These are phyloP conservation scores for Sericinus montela DNA, from an alignment of 2,888 invertebrate species.

Conservation along the genomic window DNA sequence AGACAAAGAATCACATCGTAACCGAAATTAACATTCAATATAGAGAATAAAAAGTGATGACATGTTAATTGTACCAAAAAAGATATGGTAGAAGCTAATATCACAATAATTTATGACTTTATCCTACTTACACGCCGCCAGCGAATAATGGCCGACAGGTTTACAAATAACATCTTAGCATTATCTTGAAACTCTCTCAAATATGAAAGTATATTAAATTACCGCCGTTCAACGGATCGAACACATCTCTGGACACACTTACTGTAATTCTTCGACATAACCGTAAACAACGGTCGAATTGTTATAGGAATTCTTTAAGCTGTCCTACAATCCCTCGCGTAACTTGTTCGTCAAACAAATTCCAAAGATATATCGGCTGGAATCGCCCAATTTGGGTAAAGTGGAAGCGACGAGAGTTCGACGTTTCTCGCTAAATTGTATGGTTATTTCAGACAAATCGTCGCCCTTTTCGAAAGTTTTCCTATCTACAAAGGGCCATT, in stretches of 20 bases:
- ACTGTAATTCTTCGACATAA: constrained; percentile 56
- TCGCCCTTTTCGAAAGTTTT: constrained; percentile 61
- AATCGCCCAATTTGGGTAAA: constrained; percentile 74
- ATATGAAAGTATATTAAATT: constrained; percentile 44
- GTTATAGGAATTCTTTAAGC: constrained; percentile 64
- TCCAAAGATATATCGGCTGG: constrained; percentile 67
- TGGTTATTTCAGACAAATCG: constrained; percentile 76
- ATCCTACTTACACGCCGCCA: constrained; percentile 17
- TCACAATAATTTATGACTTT: constrained; percentile 12
- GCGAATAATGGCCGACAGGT: constrained; percentile 26
- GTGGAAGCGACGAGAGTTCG: constrained; percentile 69
- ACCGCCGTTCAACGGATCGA: constrained; percentile 38
- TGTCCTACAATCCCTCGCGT: constrained; percentile 44
- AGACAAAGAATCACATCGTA: too few species aligned
- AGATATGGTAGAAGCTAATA: neutral
- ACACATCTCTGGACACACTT: constrained; percentile 50
- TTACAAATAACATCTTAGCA: constrained; percentile 38
- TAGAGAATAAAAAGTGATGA: too few species aligned
- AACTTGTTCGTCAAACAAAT: constrained; percentile 71
- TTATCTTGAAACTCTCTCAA: constrained; percentile 40
- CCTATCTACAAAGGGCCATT: constrained; percentile 68
- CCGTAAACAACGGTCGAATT: constrained; percentile 63
- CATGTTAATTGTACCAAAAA: neutral
- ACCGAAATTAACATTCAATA: too few species aligned
- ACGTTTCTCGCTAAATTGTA: constrained; percentile 67